A percentile compares a stretch with the other conserved stretches of the same genome.
Conservation (phyloP, 2,113 vertebrate species). For the Ploceus nigricollis region DNA sequence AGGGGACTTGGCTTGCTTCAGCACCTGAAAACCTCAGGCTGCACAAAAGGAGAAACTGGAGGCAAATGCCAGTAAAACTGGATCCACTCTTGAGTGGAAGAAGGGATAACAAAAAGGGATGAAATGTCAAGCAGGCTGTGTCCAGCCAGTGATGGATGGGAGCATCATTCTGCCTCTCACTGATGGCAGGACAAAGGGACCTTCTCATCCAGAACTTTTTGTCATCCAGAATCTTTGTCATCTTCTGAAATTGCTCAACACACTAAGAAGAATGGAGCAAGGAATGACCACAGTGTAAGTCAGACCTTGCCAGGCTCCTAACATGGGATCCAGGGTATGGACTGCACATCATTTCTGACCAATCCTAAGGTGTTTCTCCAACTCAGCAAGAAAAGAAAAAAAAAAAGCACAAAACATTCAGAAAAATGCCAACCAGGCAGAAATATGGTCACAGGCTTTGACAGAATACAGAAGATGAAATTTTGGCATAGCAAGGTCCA, state of each 20-base stretch:
- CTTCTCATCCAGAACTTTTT: background rate
- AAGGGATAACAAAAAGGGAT: background rate
- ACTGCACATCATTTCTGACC: background rate
- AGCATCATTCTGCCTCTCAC: background rate
- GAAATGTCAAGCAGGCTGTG: background rate
- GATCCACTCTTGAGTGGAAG: background rate
- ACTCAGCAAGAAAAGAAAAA: background rate
- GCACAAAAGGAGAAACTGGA: background rate
- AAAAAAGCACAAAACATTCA: background rate
- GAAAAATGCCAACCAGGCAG: background rate
- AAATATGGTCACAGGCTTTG: background rate
- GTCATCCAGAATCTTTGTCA: background rate
- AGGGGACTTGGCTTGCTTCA: background rate
- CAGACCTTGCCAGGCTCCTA: background rate
- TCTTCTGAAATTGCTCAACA: background rate
- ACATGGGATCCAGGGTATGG: background rate
- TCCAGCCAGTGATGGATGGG: background rate
- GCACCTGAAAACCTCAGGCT: background rate
- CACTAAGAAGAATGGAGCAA: background rate
- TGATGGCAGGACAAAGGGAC: background rate
- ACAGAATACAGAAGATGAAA: background rate
- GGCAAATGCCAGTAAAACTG: background rate
- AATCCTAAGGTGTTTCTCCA: background rate
- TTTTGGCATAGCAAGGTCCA: background rate
- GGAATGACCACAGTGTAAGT: background rate